Conservation (phyloP, 2,797 vertebrate genomes). For the Champsocephalus esox region DNA sequence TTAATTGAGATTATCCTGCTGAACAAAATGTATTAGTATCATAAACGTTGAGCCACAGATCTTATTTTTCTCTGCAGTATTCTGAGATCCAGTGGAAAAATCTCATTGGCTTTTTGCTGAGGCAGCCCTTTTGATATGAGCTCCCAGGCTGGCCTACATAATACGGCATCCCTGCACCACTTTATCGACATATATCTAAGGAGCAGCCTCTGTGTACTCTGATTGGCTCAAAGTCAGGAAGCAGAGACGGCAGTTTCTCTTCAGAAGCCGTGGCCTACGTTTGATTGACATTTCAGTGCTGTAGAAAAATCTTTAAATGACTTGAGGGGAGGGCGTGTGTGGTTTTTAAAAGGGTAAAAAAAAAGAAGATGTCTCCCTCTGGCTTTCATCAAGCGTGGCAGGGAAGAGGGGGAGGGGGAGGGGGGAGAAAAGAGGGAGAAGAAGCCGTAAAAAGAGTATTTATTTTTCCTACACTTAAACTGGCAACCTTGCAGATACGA, state of each 20-base stretch:
- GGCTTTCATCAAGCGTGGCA: slow-evolving; percentile 79
- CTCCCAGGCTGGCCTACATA: too few relatives aligned
- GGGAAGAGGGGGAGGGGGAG: slow-evolving; percentile 27
- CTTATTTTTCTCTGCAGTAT: too few relatives aligned
- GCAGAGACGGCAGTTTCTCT: slow-evolving; percentile 19
- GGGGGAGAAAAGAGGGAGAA: slow-evolving; percentile 46
- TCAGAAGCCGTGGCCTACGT: slow-evolving; percentile 27
- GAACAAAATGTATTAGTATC: too few relatives aligned
- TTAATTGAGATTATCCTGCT: too few relatives aligned
- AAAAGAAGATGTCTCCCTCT: slow-evolving; percentile 52
- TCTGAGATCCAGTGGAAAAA: too few relatives aligned
- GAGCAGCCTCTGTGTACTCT: slow-evolving; percentile 20
- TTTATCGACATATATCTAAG: slow-evolving; percentile 11
- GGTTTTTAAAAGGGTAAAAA: slow-evolving; percentile 40
- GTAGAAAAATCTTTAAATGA: slow-evolving; percentile 58
- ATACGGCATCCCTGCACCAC: too few relatives aligned
- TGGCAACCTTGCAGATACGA: slow-evolving; percentile 16
- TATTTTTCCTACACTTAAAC: slow-evolving; percentile 27
- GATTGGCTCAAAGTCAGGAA: slow-evolving; percentile 58
- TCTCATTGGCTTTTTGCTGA: too few relatives aligned
- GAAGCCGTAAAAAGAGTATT: slow-evolving; percentile 7
- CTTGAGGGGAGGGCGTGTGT: slow-evolving; percentile 51
- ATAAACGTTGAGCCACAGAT: too few relatives aligned
- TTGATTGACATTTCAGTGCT: slow-evolving; percentile 65
- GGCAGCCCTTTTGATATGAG: too few relatives aligned